A percentile compares a stretch with the other conserved stretches of the same genome.
Evolutionary conservation across 2,888 invertebrate genomes (phyloP).

Genomic region (Rhagophthalmus giganteus): DNA sequence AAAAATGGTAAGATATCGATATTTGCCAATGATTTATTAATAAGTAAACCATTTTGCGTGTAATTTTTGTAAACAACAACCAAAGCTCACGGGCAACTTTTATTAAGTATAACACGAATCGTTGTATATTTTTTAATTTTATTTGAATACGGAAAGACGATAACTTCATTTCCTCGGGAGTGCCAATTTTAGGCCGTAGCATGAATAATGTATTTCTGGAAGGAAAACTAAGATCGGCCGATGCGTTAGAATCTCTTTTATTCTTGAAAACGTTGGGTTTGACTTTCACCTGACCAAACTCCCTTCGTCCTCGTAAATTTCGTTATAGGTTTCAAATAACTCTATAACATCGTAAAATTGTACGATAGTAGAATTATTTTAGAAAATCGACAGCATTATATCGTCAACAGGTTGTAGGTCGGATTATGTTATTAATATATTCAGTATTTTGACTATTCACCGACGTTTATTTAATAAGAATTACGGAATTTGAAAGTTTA

Average conservation of each 20-base stretch:
- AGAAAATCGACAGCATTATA: neutral
- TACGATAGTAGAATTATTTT: neutral
- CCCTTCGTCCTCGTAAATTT: constrained; percentile 6
- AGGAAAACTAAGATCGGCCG: constrained; percentile 11
- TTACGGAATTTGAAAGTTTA: neutral
- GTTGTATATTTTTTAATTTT: constrained; percentile 9
- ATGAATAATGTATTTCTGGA: constrained; percentile 11
- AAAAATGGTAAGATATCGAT: constrained; percentile 46
- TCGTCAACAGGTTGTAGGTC: constrained; percentile 5
- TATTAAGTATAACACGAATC: neutral
- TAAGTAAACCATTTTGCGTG: neutral
- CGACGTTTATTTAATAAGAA: neutral
- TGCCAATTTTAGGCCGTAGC: constrained; percentile 5
- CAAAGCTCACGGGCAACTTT: neutral
- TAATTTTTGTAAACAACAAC: neutral
- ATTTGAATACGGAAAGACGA: neutral
- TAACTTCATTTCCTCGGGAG: constrained; percentile 11
- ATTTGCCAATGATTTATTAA: neutral
- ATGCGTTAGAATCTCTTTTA: constrained; percentile 8
- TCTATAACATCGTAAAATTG: constrained; percentile 3
- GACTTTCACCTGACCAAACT: constrained; percentile 7
- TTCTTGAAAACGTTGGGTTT: constrained; percentile 2
- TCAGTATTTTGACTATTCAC: neutral
- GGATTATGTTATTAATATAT: neutral
- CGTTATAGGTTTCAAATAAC: neutral